Percentiles rank a stretch among this genome's conserved stretches.
These are phyloP conservation scores for Campylomormyrus numenius DNA, from an alignment of 2,113 vertebrate genomes.

Conservation along the genomic window DNA sequence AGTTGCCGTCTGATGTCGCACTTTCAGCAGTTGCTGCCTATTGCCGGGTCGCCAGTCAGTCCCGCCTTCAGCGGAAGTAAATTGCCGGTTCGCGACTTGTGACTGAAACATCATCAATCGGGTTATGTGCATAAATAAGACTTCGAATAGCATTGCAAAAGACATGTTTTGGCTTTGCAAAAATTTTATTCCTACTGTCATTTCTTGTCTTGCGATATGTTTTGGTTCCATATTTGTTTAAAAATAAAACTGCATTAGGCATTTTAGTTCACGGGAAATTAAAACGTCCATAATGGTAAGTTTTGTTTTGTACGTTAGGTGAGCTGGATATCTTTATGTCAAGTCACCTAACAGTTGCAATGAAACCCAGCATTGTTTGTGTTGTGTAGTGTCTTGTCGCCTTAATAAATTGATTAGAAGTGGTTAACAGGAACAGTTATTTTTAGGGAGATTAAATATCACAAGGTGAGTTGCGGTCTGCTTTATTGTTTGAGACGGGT, in stretches of 20 bases:
- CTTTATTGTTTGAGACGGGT: neutral
- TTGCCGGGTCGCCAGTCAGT: neutral
- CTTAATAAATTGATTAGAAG: neutral
- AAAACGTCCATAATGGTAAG: neutral
- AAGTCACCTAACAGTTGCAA: neutral
- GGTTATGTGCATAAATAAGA: neutral
- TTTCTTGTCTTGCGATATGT: neutral
- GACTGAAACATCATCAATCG: neutral
- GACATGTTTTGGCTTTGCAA: neutral
- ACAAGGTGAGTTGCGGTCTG: neutral
- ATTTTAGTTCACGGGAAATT: neutral
- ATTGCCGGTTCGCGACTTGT: neutral
- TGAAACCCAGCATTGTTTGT: neutral
- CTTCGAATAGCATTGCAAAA: neutral
- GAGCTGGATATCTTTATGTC: neutral
- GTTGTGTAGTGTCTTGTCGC: neutral
- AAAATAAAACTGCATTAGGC: neutral
- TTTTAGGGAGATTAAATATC: neutral
- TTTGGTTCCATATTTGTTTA: neutral
- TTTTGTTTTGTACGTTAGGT: neutral
- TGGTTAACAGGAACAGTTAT: neutral
- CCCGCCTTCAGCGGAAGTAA: slow-evolving; percentile 24
- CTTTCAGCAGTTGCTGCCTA: slow-evolving; percentile 30
- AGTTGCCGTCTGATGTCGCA: neutral
- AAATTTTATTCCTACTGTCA: neutral